Percentiles rank a stretch among this genome's conserved stretches.
Conservation (phyloP, 2,888 invertebrate genomes). For the Xylophagus ater region DNA sequence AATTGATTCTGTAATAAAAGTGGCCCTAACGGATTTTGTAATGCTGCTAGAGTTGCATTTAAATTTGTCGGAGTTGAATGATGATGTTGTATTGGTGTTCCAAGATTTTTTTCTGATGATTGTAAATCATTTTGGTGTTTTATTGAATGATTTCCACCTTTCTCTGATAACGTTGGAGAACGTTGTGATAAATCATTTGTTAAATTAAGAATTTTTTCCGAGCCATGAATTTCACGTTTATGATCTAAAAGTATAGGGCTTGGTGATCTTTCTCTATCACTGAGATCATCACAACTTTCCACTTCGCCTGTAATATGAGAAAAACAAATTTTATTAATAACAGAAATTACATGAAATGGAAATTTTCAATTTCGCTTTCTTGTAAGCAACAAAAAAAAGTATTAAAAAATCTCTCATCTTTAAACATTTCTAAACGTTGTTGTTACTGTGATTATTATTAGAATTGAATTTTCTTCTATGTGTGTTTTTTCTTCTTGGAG, state of each 20-base stretch:
- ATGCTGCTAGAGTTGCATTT: conserved; percentile 23
- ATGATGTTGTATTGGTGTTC: neutral
- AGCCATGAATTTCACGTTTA: neutral
- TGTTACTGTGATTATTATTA: too few species aligned
- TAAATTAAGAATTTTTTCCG: conserved; percentile 11
- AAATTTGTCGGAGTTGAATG: conserved; percentile 17
- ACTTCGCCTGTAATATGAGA: conserved; percentile 28
- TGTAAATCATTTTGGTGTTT: conserved; percentile 3
- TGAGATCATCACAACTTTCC: conserved; percentile 23
- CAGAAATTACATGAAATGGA: too few species aligned
- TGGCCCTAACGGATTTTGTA: conserved; percentile 29
- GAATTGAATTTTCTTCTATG: too few species aligned
- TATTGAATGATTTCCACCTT: conserved; percentile 7
- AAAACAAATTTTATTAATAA: too few species aligned
- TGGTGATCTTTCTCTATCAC: conserved; percentile 19
- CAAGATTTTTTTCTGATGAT: neutral
- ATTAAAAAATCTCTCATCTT: neutral
- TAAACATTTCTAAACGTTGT: too few species aligned
- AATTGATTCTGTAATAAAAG: conserved; percentile 31
- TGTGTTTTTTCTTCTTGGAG: conserved; percentile 13
- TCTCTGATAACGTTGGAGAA: conserved; percentile 2
- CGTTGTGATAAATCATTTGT: conserved; percentile 9
- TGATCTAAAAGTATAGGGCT: conserved; percentile 10
- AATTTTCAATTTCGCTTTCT: conserved; percentile 35
- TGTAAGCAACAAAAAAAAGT: neutral